Evolutionary conservation across 2,797 vertebrate species (phyloP).

Genomic region (Hippocampus kuda): DNA sequence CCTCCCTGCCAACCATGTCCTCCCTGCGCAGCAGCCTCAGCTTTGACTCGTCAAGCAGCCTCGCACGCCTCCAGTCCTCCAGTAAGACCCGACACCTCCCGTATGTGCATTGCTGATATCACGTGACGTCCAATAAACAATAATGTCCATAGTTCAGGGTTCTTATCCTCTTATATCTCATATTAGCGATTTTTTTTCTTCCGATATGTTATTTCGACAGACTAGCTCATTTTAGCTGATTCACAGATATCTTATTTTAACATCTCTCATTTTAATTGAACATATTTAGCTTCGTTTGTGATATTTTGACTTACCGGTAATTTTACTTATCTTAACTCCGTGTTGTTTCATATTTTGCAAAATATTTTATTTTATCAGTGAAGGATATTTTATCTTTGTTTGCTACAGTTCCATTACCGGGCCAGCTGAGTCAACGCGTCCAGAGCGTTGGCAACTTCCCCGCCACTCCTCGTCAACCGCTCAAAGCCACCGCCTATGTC

Average conservation of each 20-base stretch:
- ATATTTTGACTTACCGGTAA: too few relatives aligned
- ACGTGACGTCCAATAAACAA: background rate
- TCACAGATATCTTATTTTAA: too few relatives aligned
- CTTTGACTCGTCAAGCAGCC: constrained; percentile 87
- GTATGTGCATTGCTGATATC: constrained; percentile 16
- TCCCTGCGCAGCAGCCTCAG: constrained; percentile 90
- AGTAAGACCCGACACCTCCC: constrained; percentile 68
- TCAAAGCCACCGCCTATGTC: constrained; percentile 95
- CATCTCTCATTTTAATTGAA: too few relatives aligned
- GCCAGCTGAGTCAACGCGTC: constrained; percentile 84
- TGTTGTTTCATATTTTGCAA: too few relatives aligned
- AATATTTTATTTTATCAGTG: background rate
- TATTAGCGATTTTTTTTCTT: background rate
- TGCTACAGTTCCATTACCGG: constrained; percentile 85
- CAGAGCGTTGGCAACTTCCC: constrained; percentile 91
- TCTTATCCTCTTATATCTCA: background rate
- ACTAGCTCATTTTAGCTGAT: too few relatives aligned
- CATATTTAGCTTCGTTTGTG: too few relatives aligned
- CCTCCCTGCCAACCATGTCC: constrained; percentile 63
- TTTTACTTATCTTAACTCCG: too few relatives aligned
- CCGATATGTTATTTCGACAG: too few relatives aligned
- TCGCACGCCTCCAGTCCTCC: constrained; percentile 84
- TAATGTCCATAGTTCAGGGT: background rate
- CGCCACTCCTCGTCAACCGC: constrained; percentile 70
- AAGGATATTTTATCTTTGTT: background rate